These are phyloP conservation scores for Pionites leucogaster DNA, from an alignment of 2,113 vertebrate species.

Conservation along the genomic window DNA sequence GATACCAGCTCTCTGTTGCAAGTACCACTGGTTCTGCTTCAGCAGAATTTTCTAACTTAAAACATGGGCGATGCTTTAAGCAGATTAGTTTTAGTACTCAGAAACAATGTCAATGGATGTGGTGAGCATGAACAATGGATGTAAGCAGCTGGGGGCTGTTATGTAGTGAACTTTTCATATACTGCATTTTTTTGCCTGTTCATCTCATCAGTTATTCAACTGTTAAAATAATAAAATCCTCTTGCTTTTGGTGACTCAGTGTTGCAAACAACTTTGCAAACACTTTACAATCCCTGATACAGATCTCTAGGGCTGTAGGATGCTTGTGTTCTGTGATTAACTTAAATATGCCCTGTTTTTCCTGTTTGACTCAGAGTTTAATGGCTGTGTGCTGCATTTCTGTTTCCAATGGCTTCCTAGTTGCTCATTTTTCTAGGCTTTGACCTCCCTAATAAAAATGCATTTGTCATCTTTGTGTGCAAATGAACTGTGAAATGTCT, in stretches of 20 bases:
- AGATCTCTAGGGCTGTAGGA: not conserved
- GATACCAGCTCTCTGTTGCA: not conserved
- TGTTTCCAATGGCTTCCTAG: not conserved
- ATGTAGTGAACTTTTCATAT: not conserved
- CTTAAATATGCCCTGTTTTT: not conserved
- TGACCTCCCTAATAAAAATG: not conserved
- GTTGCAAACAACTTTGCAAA: not conserved
- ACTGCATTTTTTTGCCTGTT: not conserved
- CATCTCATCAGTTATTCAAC: not conserved
- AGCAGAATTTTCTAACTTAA: not conserved
- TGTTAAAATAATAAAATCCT: not conserved
- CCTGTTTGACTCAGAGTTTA: not conserved
- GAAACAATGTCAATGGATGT: too few relatives aligned
- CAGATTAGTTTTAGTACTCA: not conserved
- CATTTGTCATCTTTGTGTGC: not conserved
- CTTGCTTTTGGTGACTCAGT: not conserved
- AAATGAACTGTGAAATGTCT: not conserved
- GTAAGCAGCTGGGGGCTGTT: not conserved
- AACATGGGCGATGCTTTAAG: fast-evolving
- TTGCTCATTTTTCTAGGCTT: not conserved
- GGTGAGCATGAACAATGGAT: not conserved
- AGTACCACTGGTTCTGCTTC: not conserved
- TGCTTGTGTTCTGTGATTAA: not conserved
- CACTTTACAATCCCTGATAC: not conserved
- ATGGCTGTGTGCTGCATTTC: not conserved